These are phyloP conservation scores for Stenchaetothrips biformis DNA, from an alignment of 2,888 invertebrate genomes.

Conservation along the genomic window DNA sequence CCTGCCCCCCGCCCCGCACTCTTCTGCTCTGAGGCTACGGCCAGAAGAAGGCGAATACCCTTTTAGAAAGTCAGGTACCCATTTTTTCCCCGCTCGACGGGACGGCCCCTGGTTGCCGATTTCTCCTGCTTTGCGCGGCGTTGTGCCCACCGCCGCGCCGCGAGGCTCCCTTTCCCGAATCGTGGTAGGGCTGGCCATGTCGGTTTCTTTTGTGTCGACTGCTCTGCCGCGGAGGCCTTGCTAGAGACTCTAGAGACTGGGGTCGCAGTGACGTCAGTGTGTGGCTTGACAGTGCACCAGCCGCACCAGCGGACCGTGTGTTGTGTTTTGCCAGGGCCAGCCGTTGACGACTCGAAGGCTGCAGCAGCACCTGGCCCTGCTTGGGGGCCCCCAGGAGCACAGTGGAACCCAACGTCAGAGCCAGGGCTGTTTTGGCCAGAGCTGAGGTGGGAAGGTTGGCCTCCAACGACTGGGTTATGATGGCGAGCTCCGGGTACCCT, in stretches of 20 bases:
- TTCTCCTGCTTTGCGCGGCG: neutral
- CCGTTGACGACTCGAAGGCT: neutral
- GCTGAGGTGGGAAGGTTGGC: neutral
- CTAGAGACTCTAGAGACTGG: neutral
- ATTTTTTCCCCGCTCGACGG: neutral
- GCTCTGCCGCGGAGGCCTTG: neutral
- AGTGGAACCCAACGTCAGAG: neutral
- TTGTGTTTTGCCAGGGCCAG: neutral
- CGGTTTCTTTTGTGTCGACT: neutral
- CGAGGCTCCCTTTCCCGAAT: neutral
- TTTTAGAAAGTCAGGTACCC: conserved; percentile 8
- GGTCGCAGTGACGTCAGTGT: neutral
- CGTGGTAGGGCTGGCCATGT: neutral
- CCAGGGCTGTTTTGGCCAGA: neutral
- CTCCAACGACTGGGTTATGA: neutral
- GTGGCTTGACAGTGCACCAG: neutral
- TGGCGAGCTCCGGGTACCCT: neutral
- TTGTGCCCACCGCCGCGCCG: neutral
- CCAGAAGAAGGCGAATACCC: neutral
- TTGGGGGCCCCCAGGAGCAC: neutral
- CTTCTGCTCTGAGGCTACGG: neutral
- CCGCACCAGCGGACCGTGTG: neutral
- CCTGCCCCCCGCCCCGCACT: neutral
- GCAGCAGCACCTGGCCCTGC: neutral
- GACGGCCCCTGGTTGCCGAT: neutral